Evolutionary conservation across 2,797 vertebrate genomes (phyloP).

Genomic region (Falco cherrug): DNA sequence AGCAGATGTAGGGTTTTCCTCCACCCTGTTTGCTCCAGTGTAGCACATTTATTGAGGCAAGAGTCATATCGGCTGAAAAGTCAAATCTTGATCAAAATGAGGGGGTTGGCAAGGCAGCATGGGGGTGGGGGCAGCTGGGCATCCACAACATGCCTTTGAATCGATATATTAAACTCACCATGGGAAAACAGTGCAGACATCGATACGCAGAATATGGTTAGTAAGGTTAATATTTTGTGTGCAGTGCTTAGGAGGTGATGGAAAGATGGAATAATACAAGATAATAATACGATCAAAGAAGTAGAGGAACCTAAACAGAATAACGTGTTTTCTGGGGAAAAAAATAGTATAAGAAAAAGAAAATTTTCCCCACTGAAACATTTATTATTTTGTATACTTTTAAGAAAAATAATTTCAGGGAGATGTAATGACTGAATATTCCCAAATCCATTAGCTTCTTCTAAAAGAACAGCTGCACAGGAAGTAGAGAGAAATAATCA

Average conservation of each 20-base stretch:
- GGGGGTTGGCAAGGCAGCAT: neutral
- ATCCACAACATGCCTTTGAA: neutral
- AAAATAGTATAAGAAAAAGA: neutral
- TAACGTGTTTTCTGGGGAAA: neutral
- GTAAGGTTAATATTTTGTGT: neutral
- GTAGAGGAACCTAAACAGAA: neutral
- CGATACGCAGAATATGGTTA: neutral
- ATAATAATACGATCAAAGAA: neutral
- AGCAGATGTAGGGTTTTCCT: neutral
- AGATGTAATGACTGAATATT: constrained; percentile 24
- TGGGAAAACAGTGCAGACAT: neutral
- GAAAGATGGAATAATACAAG: neutral
- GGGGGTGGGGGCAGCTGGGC: neutral
- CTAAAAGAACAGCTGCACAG: neutral
- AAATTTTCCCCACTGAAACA: neutral
- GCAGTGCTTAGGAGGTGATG: neutral
- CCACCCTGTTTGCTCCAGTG: neutral
- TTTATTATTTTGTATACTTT: neutral
- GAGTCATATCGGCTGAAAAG: neutral
- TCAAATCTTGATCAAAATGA: neutral
- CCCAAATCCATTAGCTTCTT: constrained; percentile 33
- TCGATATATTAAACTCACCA: neutral
- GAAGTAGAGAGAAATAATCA: neutral
- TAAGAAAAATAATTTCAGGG: constrained; percentile 31
- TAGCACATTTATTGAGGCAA: neutral